phyloP scores from a whole-genome alignment of 2,113 vertebrate genomes.

The Scomber japonicus region DNA sequence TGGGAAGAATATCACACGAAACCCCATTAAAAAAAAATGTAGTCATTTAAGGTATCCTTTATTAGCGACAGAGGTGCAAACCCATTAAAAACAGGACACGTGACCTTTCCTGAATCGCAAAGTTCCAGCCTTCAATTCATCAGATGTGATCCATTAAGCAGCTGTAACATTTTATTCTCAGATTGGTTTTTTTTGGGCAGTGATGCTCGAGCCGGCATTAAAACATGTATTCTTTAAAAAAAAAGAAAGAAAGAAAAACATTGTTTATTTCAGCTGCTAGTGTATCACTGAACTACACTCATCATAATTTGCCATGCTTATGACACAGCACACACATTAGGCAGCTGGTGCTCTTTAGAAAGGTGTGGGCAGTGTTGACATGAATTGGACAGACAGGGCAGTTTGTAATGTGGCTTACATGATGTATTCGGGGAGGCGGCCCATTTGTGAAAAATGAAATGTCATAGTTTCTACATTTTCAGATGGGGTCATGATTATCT shows the following conservation, averaged over 20 bases:
- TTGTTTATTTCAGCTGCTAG: constrained; percentile 23
- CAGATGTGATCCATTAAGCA: constrained; percentile 66
- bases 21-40: constrained; percentile 47
- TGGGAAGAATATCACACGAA: constrained; percentile 45
- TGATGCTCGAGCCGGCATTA: constrained; percentile 27
- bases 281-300: constrained; percentile 27
- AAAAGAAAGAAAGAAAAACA: not conserved
- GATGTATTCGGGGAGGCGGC: constrained; percentile 10
- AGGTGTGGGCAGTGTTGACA: constrained; percentile 49
- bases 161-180: constrained; percentile 25
- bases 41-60: constrained; percentile 56
- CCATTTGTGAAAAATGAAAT: constrained; percentile 44
- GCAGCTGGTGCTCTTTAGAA: constrained; percentile 56
- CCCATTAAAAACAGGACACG: constrained; percentile 47
- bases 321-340: constrained; percentile 33
- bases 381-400: constrained; percentile 24
- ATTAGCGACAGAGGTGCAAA: constrained; percentile 31
- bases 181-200: constrained; percentile 20
- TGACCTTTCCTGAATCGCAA: constrained; percentile 48
- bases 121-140: constrained; percentile 51
- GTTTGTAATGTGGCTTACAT: constrained; percentile 21
- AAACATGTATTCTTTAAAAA: constrained; percentile 26
- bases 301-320: constrained; percentile 39
- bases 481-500: constrained; percentile 25
- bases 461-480: constrained; percentile 45